Evolutionary conservation across 2,113 vertebrate genomes (phyloP), one percentile per base, ranked within the genome.

Genomic region (Uria aalge): DNA sequence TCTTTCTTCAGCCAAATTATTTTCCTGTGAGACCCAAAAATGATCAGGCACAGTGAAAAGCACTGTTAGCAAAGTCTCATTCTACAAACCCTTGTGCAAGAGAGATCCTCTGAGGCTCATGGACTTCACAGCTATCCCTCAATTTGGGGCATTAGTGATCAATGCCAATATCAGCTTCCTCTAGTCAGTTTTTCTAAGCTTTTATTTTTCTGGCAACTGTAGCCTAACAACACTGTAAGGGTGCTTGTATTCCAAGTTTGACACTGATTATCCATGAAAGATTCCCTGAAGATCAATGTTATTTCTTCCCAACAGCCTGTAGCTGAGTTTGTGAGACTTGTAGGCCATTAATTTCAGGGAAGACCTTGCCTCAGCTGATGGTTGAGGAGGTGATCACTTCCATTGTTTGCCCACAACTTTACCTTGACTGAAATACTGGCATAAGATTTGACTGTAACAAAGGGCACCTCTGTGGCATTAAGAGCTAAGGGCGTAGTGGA

Each of bases 361-460:
- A 77, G 8, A 53, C 14, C 63, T 73, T 79, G 26, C 26, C 29
- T 62, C 16, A 40, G 27, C 24, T 66, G 14, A n/a, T 84, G 34
- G 36, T 13, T 69, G 47, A 76, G 53, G 40, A 81, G 38, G 47
- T 2, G 64, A 29, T 63, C 12, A 10, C 38, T 71, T 53, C 12
- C 6, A 8, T 62, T 72, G 19, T 12, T 57, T 78, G 32, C 27
- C 53, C 13, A 56, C 15, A 62, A 29, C 38, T 71, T 88, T 27
- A 57, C 32, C 76, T 36, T 38, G 40, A 26, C 53, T 86, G 67
- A 87, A 69, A 43, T 62, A 7, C 21, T 69, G n/a, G 8, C 6
- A 8, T 27, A 22, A 14, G 6, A n/a, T 71, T 66, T 76, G 5
- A n/a, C 50, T 2, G 0, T 74, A 48, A 45, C 1, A 4, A 87